Conservation (phyloP, 2,888 invertebrate species). For the Drosophila infuscata region DNA sequence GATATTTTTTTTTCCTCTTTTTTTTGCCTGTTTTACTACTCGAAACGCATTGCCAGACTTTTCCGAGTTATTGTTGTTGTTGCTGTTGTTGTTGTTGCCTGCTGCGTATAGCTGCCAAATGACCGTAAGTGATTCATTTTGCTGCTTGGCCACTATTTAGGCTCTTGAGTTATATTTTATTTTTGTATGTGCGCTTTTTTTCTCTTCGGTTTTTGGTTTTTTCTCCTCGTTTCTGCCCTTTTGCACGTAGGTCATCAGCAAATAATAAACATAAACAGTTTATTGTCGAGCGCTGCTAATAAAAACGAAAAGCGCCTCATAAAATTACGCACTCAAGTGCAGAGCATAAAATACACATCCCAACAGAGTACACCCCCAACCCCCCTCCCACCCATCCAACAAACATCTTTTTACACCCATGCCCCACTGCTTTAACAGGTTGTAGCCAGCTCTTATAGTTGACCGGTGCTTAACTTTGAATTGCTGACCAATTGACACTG, state of each 20-base stretch:
- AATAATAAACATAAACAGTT: slow-evolving; percentile 83
- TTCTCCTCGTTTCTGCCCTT: slow-evolving; percentile 31
- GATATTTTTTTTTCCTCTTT: slow-evolving; percentile 17
- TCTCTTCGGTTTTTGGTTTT: not conserved
- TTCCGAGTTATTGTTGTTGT: slow-evolving; percentile 31
- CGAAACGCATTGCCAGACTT: slow-evolving; percentile 43
- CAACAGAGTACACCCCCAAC: not conserved
- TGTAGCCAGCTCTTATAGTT: slow-evolving; percentile 33
- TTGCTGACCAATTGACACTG: slow-evolving; percentile 63
- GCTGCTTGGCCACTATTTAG: slow-evolving; percentile 60
- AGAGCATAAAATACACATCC: slow-evolving; percentile 73
- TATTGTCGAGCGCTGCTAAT: slow-evolving; percentile 76
- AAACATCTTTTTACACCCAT: not conserved
- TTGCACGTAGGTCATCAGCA: slow-evolving; percentile 82
- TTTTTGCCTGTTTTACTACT: slow-evolving; percentile 63
- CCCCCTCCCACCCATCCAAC: not conserved
- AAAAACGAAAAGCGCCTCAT: slow-evolving; percentile 75
- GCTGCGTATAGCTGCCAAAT: slow-evolving; percentile 44
- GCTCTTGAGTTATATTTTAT: slow-evolving; percentile 25
- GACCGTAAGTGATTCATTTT: slow-evolving; percentile 77
- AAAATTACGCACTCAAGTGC: slow-evolving; percentile 80
- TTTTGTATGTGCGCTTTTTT: slow-evolving; percentile 8
- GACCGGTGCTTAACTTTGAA: slow-evolving; percentile 59
- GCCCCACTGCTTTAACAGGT: not conserved
- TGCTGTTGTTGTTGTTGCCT: slow-evolving; percentile 21